These are phyloP conservation scores for Drosophila limbata DNA, from an alignment of 2,888 invertebrate species.

Conservation along the genomic window DNA sequence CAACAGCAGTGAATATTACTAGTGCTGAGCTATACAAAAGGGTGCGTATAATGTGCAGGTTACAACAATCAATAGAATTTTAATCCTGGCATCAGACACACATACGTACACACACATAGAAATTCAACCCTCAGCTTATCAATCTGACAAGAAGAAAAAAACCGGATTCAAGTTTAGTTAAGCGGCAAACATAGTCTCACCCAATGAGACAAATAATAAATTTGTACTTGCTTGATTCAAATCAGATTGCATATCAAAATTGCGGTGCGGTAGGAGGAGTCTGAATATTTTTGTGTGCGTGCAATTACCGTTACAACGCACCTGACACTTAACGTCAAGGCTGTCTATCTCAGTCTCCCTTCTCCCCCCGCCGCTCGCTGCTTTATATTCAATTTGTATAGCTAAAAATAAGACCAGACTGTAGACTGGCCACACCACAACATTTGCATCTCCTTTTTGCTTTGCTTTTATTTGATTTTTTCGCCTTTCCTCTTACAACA, in stretches of 20 bases:
- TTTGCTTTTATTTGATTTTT: neutral
- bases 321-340: constrained; percentile 53
- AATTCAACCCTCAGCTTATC: constrained; percentile 57
- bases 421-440: constrained; percentile 39
- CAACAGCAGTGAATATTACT: constrained; percentile 18
- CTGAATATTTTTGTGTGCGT: neutral
- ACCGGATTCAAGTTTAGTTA: constrained; percentile 53
- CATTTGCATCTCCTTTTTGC: constrained; percentile 54
- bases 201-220: constrained; percentile 40
- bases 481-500: constrained; percentile 52
- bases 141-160: constrained; percentile 34
- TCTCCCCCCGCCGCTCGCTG: neutral
- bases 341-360: constrained; percentile 29
- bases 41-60: constrained; percentile 40
- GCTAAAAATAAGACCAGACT: constrained; percentile 53
- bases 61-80: constrained; percentile 54
- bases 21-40: constrained; percentile 31
- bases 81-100: constrained; percentile 26
- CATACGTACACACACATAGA: constrained; percentile 14
- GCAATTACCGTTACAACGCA: constrained; percentile 51
- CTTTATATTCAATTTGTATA: constrained; percentile 33
- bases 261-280: constrained; percentile 2
- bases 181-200: constrained; percentile 41
- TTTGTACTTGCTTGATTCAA: constrained; percentile 38
- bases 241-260: constrained; percentile 42